Evolutionary conservation across 2,113 vertebrate genomes (phyloP).

Genomic region (Pterophyllum scalare): DNA sequence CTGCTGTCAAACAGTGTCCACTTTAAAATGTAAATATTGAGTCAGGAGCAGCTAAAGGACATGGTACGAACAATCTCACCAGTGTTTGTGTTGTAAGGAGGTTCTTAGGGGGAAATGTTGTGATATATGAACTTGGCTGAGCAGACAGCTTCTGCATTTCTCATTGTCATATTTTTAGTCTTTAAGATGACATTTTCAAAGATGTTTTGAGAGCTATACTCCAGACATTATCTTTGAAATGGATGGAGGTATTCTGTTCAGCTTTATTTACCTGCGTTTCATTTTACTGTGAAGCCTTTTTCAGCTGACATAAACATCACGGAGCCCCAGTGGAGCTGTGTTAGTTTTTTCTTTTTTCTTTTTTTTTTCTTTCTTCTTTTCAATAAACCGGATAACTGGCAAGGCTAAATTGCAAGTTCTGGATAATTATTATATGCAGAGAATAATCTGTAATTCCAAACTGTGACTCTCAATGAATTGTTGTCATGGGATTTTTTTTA

Average conservation of each 20-base stretch:
- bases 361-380: not conserved
- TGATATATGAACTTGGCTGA: constrained; percentile 24
- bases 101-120: constrained; percentile 5
- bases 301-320: constrained; percentile 59
- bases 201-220: constrained; percentile 48
- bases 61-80: constrained; percentile 20
- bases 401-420: constrained; percentile 48
- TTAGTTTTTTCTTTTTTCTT: constrained; percentile 11
- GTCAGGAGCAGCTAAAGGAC: constrained; percentile 27
- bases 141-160: constrained; percentile 38
- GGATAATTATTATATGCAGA: constrained; percentile 50
- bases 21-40: constrained; percentile 19
- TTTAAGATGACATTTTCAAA: constrained; percentile 40
- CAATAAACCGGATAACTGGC: constrained; percentile 40
- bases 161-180: constrained; percentile 43
- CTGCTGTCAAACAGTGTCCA: not conserved
- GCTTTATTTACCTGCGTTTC: constrained; percentile 50
- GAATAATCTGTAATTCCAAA: constrained; percentile 20
- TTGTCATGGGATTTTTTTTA: constrained; percentile 34
- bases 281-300: constrained; percentile 53
- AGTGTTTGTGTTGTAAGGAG: constrained; percentile 35
- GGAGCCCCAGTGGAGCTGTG: constrained; percentile 32
- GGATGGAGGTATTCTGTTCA: constrained; percentile 31
- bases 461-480: constrained; percentile 53
- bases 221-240: constrained; percentile 55